These are phyloP conservation scores for Mormyrus proboscirostris DNA, from an alignment of 2,797 vertebrate genomes.

Conservation along the genomic window DNA sequence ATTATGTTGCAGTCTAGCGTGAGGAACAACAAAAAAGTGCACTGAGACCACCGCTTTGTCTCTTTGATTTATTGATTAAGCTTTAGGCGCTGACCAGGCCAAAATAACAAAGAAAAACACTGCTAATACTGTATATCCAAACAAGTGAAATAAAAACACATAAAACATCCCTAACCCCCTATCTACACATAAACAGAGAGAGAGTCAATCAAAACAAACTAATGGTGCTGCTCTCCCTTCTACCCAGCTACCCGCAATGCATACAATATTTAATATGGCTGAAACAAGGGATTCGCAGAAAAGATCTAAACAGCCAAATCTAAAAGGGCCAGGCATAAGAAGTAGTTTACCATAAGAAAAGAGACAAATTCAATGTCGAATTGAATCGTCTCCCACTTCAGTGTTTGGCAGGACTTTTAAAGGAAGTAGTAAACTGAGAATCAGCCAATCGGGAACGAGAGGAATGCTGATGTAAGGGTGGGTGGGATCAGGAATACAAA, in stretches of 20 bases:
- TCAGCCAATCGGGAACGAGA: not conserved
- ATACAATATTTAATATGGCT: not conserved
- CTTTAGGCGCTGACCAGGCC: not conserved
- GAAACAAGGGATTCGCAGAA: not conserved
- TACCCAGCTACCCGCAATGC: not conserved
- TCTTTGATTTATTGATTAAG: not conserved
- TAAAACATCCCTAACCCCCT: not conserved
- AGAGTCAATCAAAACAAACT: not conserved
- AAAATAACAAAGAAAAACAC: not conserved
- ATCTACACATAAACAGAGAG: not conserved
- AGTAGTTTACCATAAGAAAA: not conserved
- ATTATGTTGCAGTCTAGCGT: not conserved
- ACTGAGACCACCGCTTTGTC: not conserved
- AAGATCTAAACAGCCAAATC: not conserved
- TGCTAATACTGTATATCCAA: not conserved
- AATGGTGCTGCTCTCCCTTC: not conserved
- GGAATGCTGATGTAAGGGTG: not conserved
- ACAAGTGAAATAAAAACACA: not conserved
- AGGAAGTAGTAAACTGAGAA: not conserved
- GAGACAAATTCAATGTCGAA: not conserved
- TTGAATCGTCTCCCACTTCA: not conserved
- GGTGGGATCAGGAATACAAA: not conserved
- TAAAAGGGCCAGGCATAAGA: not conserved
- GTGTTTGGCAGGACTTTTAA: not conserved
- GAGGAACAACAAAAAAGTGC: not conserved